Percentiles rank a stretch among this genome's conserved stretches.
Evolutionary conservation across 2,888 invertebrate genomes (phyloP).

Genomic region (Caenorhabditis sp.): DNA sequence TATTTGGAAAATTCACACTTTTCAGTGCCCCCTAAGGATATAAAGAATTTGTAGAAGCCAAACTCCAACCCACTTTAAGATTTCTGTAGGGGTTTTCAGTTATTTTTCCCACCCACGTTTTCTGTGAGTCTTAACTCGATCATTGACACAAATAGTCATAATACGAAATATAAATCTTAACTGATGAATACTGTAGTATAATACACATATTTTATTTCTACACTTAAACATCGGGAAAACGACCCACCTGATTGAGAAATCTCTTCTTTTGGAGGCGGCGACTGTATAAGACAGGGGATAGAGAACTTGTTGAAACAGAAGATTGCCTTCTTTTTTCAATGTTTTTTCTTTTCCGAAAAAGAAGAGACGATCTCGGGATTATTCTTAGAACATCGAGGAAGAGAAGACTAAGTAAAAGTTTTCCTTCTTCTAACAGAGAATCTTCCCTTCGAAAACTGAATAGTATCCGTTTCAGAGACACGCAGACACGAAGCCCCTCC

Average conservation of each 20-base stretch:
- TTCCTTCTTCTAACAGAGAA: constrained; percentile 32
- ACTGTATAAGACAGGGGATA: constrained; percentile 10
- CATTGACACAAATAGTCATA: too few relatives aligned
- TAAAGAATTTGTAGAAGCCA: too few relatives aligned
- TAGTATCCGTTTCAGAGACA: constrained; percentile 16
- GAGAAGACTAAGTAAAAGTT: constrained; percentile 38
- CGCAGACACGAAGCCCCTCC: constrained; percentile 17
- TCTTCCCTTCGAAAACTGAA: constrained; percentile 11
- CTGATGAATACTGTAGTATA: too few relatives aligned
- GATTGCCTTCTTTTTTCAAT: constrained; percentile 19
- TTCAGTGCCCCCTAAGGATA: too few relatives aligned
- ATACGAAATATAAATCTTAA: too few relatives aligned
- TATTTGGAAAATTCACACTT: too few relatives aligned
- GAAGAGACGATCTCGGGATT: constrained; percentile 39
- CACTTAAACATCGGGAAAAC: not conserved
- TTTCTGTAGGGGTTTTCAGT: too few relatives aligned
- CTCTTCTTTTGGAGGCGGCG: constrained; percentile 24
- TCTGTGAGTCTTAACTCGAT: too few relatives aligned
- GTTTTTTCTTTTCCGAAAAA: constrained; percentile 22
- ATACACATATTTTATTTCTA: too few relatives aligned
- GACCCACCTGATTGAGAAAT: constrained; percentile 40
- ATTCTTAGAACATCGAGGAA: constrained; percentile 19
- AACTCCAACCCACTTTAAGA: too few relatives aligned
- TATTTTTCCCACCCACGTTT: too few relatives aligned
- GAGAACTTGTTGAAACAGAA: constrained; percentile 29